Evolutionary conservation across 1,140 invertebrate species (phyloP).

Genomic region (Potamilus streckersoni): DNA sequence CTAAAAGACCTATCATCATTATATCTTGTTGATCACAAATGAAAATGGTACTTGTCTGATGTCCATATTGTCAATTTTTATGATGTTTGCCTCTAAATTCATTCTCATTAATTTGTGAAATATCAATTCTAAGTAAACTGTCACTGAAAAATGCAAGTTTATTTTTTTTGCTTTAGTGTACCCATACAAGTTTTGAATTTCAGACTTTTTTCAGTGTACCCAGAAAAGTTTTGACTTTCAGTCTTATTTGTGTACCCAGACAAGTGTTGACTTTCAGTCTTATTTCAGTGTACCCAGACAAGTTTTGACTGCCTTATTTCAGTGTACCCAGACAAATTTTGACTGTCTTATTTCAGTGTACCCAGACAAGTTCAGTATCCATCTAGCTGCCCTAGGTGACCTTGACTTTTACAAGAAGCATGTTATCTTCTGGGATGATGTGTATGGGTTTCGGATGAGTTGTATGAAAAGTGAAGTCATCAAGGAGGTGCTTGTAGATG

Average conservation of each 20-base stretch:
- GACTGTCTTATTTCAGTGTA: constrained; percentile 47
- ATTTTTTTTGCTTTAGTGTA: not conserved
- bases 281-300: not conserved
- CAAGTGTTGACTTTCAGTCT: not conserved
- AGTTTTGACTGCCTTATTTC: not conserved
- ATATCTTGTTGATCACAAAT: no score
- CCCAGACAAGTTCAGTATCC: constrained; percentile 62
- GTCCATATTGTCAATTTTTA: no score
- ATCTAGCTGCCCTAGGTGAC: constrained; percentile 56
- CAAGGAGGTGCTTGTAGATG: constrained; percentile 57
- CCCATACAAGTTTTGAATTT: no score
- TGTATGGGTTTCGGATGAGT: constrained; percentile 66
- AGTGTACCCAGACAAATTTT: constrained; percentile 60
- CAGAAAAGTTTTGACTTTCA: not conserved
- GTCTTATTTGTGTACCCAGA: not conserved
- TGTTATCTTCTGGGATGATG: constrained; percentile 65
- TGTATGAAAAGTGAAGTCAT: constrained; percentile 63
- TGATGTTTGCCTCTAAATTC: no score
- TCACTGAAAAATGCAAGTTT: no score
- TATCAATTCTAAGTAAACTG: no score
- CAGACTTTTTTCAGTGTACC: not conserved
- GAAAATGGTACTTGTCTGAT: no score
- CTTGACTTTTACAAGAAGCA: constrained; percentile 45
- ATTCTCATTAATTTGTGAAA: no score
- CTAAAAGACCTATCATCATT: no score